Evolutionary conservation across 2,797 vertebrate species (phyloP), one percentile per base, ranked within the genome.

Genomic region (Luscinia luscinia): DNA sequence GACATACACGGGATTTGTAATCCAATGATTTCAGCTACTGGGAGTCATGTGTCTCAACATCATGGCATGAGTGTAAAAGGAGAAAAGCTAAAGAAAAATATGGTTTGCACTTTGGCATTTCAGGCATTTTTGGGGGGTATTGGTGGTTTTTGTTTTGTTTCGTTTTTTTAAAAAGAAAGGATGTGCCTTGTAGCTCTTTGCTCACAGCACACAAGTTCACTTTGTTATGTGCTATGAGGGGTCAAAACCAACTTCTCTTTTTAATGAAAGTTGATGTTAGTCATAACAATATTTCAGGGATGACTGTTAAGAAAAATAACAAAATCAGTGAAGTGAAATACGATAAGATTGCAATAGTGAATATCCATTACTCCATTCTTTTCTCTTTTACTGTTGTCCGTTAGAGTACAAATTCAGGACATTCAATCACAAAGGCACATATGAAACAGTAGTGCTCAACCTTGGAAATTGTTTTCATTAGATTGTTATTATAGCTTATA

Each of bases 1-100:
- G 89, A 92, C 75, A 80, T 36, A 67, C 32, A n/a, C 5, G 0
- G 36, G 91, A 89, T 81, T 95, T 96, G 78, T 87, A 96, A 94
- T 72, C 61, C 48, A 95, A 91, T 63, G 32, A 89, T 85, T 95
- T 94, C 82, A 94, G 64, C 58, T 85, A 34, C 45, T 30, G 36
- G 32, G 36, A 92, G 58, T 51, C 46, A 21, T 32, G 22, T 55
- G 49, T 77, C 87, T 96, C 54, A 74, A 91, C 92, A 95, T 54
- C 82, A 87, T 83, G 68, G 64, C 76, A 67, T 1, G 11, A 64
- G 61, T 86, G 89, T 75, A 64, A 84, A 89, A 81, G 76, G 19
- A 85, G 46, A 40, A 85, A 92, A 62, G 27, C 30, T 74, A 46
- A 77, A 83, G 41, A 62, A 90, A 91, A 92, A 18, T 38, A 12